phyloP scores from a whole-genome alignment of 2,888 invertebrate species.

The Dryadula phaetusa region DNA sequence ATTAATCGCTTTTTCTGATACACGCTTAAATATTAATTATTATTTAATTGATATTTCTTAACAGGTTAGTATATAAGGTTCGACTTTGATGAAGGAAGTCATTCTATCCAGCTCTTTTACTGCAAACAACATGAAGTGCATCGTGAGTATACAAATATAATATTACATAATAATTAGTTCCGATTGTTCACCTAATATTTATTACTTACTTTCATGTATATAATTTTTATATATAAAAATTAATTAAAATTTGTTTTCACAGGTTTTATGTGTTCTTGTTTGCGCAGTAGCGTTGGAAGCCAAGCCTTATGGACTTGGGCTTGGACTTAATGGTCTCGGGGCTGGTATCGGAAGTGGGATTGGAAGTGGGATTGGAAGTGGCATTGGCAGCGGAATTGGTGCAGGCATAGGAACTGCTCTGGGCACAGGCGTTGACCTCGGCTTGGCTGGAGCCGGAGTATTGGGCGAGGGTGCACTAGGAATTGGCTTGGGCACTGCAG shows the following conservation, averaged over 20 bases:
- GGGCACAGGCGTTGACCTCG: neutral
- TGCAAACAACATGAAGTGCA: constrained; percentile 34
- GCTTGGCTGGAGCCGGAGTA: neutral
- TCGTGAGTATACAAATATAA: constrained; percentile 30
- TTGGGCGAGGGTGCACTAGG: neutral
- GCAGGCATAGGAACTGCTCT: neutral
- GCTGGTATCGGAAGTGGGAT: neutral
- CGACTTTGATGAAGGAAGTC: neutral
- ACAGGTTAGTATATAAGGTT: constrained; percentile 22
- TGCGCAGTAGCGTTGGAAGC: constrained; percentile 22
- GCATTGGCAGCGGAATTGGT: neutral
- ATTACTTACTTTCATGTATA: too few species aligned
- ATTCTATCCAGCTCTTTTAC: neutral
- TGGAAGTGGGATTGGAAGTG: neutral
- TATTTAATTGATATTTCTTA: constrained; percentile 23
- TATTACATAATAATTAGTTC: neutral
- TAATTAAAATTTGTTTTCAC: neutral
- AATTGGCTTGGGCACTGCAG: constrained; percentile 9
- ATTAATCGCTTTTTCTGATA: constrained; percentile 4
- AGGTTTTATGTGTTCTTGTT: constrained; percentile 24
- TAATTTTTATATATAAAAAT: neutral
- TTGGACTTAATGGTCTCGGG: constrained; percentile 14
- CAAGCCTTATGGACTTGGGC: constrained; percentile 1
- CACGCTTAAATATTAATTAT: constrained; percentile 20
- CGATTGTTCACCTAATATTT: neutral